These are phyloP conservation scores for Hoplodrina ambigua DNA, from an alignment of 2,888 invertebrate species.

Conservation along the genomic window DNA sequence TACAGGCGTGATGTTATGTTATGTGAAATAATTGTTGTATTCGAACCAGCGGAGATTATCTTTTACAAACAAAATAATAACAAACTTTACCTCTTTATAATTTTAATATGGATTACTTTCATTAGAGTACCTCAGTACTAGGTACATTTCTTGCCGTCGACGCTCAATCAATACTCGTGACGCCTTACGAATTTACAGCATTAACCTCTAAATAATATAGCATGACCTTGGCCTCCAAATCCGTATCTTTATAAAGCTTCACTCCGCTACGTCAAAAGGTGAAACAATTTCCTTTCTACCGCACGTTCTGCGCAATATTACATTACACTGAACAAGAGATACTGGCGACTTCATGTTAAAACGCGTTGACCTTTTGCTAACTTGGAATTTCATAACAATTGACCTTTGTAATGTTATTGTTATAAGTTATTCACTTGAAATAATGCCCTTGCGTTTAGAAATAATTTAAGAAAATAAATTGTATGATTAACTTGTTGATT, in stretches of 20 bases:
- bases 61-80: no score
- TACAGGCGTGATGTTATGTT: no score
- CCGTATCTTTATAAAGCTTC: slow-evolving; percentile 38
- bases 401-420: slow-evolving; percentile 20
- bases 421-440: not conserved
- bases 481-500: slow-evolving; percentile 5
- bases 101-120: not conserved
- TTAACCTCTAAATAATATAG: slow-evolving; percentile 13
- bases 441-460: not conserved
- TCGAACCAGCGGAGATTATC: no score
- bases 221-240: slow-evolving; percentile 29
- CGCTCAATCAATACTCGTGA: slow-evolving; percentile 21
- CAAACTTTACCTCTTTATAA: no score
- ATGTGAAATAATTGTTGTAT: no score
- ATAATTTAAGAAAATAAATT: slow-evolving; percentile 12
- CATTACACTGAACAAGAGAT: slow-evolving; percentile 42
- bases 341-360: slow-evolving; percentile 33
- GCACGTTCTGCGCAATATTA: slow-evolving; percentile 44
- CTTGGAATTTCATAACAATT: slow-evolving; percentile 18
- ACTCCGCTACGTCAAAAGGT: slow-evolving; percentile 44
- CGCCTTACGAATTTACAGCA: slow-evolving; percentile 1
- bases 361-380: slow-evolving; percentile 42
- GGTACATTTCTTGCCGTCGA: not conserved
- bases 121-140: not conserved
- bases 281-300: slow-evolving; percentile 54